Conservation (phyloP, 1,140 invertebrate genomes). For the Drusus annulatus region DNA sequence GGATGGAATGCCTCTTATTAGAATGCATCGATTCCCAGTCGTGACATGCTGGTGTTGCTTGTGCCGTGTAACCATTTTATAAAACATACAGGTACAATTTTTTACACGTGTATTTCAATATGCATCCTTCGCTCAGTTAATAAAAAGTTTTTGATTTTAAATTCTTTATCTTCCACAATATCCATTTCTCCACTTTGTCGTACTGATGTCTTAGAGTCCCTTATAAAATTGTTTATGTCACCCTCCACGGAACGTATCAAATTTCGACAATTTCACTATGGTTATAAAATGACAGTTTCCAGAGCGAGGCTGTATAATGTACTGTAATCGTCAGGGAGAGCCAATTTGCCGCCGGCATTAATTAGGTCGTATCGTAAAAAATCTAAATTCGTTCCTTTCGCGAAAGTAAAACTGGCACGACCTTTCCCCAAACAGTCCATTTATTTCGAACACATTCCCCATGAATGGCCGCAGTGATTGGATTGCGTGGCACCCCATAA, state of each 20-base stretch:
- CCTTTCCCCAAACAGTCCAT: slow-evolving; percentile 41
- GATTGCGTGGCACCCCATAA: slow-evolving; percentile 44
- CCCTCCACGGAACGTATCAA: not conserved
- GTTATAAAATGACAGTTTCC: slow-evolving; percentile 13
- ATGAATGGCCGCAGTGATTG: slow-evolving; percentile 57
- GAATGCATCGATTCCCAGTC: slow-evolving; percentile 18
- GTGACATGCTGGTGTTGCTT: not conserved
- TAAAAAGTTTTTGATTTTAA: too few species aligned
- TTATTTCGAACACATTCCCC: slow-evolving; percentile 56
- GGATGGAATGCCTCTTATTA: slow-evolving; percentile 3
- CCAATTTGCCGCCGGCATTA: slow-evolving; percentile 22
- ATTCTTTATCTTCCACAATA: too few species aligned
- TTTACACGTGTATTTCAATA: too few species aligned
- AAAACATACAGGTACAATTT: too few species aligned
- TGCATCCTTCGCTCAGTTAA: too few species aligned
- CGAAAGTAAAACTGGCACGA: slow-evolving; percentile 22
- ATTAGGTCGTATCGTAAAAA: slow-evolving; percentile 39
- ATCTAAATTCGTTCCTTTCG: slow-evolving; percentile 25
- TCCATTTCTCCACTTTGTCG: too few species aligned
- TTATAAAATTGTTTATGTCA: too few species aligned
- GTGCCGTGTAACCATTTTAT: too few species aligned
- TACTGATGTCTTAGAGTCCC: too few species aligned
- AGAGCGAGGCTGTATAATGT: slow-evolving; percentile 14
- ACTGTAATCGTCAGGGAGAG: slow-evolving; percentile 1
- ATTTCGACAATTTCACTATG: slow-evolving; percentile 16